phyloP scores from a whole-genome alignment of 2,888 invertebrate genomes.

The Teleogryllus oceanicus region DNA sequence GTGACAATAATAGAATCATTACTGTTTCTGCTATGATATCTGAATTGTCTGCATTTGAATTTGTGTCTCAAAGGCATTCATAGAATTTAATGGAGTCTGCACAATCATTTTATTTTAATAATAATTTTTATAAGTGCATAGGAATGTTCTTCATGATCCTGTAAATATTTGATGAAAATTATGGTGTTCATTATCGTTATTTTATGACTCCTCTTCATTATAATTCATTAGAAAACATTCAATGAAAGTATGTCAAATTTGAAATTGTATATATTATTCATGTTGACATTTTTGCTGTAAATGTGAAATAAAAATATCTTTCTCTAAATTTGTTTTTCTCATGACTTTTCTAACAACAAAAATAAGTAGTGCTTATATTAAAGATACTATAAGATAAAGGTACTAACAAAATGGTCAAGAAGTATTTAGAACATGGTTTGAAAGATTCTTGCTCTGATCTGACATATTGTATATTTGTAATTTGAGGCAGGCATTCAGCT shows the following conservation, averaged over 20 bases:
- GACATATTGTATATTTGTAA: no score
- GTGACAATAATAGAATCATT: slow-evolving; percentile 18
- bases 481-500: no score
- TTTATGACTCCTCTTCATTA: slow-evolving; percentile 11
- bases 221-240: background rate
- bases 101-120: background rate
- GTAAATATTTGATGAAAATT: slow-evolving; percentile 18
- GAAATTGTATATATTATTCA: slow-evolving; percentile 33
- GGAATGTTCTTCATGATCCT: background rate
- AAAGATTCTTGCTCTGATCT: no score
- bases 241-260: slow-evolving; percentile 18
- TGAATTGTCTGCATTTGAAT: slow-evolving; percentile 18
- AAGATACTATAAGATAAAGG: no score
- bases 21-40: background rate
- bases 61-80: background rate
- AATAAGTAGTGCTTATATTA: no score
- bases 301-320: slow-evolving; percentile 35
- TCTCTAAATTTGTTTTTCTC: slow-evolving; percentile 27
- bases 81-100: background rate
- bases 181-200: background rate
- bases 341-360: background rate
- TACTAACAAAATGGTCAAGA: no score
- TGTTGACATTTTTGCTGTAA: slow-evolving; percentile 34
- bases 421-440: no score
- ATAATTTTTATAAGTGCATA: slow-evolving; percentile 10